These are phyloP conservation scores for Noctua janthe DNA, from an alignment of 2,888 invertebrate genomes.

Conservation along the genomic window DNA sequence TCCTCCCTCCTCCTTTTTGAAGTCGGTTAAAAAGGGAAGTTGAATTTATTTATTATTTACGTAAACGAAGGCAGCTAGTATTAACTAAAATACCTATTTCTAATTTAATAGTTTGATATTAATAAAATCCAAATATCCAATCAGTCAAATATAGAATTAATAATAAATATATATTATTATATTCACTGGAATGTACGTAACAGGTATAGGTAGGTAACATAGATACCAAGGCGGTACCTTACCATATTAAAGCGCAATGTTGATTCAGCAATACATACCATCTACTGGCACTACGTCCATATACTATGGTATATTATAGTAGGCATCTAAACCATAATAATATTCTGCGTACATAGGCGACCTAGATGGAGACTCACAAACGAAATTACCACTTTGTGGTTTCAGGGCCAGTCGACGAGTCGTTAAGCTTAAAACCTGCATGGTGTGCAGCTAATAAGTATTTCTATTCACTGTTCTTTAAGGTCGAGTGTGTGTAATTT, in stretches of 20 bases:
- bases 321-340: conserved; percentile 4
- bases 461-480: conserved; percentile 26
- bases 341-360: background rate
- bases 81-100: no score
- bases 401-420: conserved; percentile 30
- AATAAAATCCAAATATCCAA: conserved; percentile 10
- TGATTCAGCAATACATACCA: background rate
- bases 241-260: background rate
- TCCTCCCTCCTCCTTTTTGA: no score
- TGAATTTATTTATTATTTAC: no score
- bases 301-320: background rate
- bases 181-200: conserved; percentile 17
- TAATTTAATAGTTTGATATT: background rate
- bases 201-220: background rate
- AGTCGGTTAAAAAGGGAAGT: no score
- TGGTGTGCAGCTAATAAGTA: background rate
- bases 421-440: conserved; percentile 18
- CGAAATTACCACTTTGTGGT: conserved; percentile 30
- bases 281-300: background rate
- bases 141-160: conserved; percentile 8
- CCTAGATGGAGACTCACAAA: conserved; percentile 30
- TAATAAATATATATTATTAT: background rate
- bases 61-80: no score
- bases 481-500: background rate
- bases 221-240: background rate